A percentile compares a stretch with the other conserved stretches of the same genome.
Evolutionary conservation across 2,888 invertebrate species (phyloP).

Genomic region (Calameuta idolon): DNA sequence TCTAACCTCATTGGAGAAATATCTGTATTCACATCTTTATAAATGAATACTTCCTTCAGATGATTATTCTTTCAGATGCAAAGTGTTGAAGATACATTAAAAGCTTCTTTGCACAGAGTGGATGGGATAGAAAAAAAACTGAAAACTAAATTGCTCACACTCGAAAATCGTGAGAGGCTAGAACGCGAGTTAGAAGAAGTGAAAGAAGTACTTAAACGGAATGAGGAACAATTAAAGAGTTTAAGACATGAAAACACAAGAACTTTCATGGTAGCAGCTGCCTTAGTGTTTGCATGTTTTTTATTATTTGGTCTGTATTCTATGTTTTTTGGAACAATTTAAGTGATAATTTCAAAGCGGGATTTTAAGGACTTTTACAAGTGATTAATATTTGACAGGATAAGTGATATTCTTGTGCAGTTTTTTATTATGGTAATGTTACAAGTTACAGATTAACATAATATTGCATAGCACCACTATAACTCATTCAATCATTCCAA

Average conservation of each 20-base stretch:
- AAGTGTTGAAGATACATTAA: conserved; percentile 50
- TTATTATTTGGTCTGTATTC: conserved; percentile 51
- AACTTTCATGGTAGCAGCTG: conserved; percentile 53
- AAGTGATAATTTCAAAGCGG: neutral
- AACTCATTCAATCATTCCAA: neutral
- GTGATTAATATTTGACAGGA: neutral
- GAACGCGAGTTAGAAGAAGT: conserved; percentile 54
- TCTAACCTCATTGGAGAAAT: neutral
- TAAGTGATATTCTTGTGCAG: neutral
- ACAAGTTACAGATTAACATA: neutral
- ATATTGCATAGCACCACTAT: neutral
- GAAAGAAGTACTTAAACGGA: conserved; percentile 48
- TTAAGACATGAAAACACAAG: conserved; percentile 55
- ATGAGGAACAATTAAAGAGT: conserved; percentile 46
- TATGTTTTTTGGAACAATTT: conserved; percentile 32
- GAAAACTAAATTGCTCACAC: conserved; percentile 42
- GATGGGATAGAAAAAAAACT: conserved; percentile 52
- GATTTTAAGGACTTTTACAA: neutral
- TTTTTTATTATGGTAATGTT: neutral
- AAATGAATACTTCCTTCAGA: neutral
- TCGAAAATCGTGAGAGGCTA: conserved; percentile 52
- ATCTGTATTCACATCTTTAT: neutral
- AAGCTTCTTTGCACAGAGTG: conserved; percentile 48
- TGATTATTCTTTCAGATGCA: conserved; percentile 46
- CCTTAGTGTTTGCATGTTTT: conserved; percentile 51